Evolutionary conservation across 35 echinoderm and acorn worm genomes (phyloP).

Genomic region (Apostichopus japonicus): DNA sequence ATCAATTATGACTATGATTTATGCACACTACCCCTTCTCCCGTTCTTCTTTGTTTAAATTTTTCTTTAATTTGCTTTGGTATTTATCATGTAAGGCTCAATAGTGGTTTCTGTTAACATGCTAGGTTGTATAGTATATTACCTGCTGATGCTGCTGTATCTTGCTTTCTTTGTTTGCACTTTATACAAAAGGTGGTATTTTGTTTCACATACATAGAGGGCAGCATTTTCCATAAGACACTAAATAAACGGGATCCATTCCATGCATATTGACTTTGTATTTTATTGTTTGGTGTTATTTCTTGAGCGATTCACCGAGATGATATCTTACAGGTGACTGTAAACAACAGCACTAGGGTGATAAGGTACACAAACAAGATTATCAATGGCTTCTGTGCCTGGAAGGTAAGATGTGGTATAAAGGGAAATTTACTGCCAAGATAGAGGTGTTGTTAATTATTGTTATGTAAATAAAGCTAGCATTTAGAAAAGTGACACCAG

Average conservation of each 20-base stretch:
- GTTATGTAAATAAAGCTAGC: no score
- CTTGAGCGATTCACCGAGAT: no score
- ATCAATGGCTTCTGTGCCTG: no score
- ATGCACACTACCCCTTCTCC: not conserved
- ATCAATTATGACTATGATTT: not conserved
- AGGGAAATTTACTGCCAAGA: no score
- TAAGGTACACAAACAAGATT: no score
- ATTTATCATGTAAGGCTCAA: not conserved
- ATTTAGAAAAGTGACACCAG: no score
- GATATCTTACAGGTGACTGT: no score
- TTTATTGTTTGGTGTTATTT: no score
- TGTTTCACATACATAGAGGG: not conserved
- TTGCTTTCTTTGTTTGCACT: not conserved
- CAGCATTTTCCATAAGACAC: not conserved
- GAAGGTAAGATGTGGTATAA: no score
- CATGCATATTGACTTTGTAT: not conserved
- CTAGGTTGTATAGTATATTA: not conserved
- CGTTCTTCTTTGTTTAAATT: not conserved
- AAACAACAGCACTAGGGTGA: no score
- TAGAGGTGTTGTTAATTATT: no score
- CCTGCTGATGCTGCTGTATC: not conserved
- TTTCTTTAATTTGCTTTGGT: not conserved
- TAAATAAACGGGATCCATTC: not conserved
- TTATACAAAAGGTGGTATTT: not conserved
- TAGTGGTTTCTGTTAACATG: not conserved